Base-by-base conservation (phyloP, 1,140 invertebrate species). In the Plectrocnemia conspersa region DNA sequence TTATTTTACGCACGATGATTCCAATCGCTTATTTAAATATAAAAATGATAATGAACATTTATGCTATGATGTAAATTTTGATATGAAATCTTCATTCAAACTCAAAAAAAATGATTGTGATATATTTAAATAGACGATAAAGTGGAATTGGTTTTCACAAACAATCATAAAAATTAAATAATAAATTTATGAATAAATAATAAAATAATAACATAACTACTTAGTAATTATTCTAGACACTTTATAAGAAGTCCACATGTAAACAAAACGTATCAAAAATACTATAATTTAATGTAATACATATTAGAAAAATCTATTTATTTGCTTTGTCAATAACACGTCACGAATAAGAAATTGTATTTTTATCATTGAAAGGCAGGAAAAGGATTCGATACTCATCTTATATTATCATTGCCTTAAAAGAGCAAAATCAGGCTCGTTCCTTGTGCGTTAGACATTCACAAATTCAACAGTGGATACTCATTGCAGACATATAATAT, bases 161-260 rank as follows among this genome's bases (percentile, higher is more conserved):
- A n/a, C n/a, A n/a, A n/a, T n/a, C n/a, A n/a, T n/a, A n/a, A n/a
- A n/a, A n/a, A n/a, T n/a, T n/a, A n/a, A n/a, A n/a, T n/a, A n/a
- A n/a, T n/a, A n/a, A n/a, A n/a, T n/a, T n/a, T n/a, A n/a, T n/a
- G n/a, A n/a, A n/a, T n/a, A n/a, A 18, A 33, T 47, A 32, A 18
- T 50, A 5, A 50, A 33, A 50, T 16, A 50, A 50, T 24, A 15
- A 38, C 23, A 50, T 24, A 4, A 38, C 47, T 50, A 50, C 47
- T 13, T 25, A 38, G 35, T 47, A 33, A 33, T 24, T 46, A 47
- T 22, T 6, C 33, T 40, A 58, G 42, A 58, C 35, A 58, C 54
- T 41, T 32, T 54, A 25, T 15, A 50, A 40, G 38, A 52, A 54
- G 44, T 47, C 19, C 41, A 54, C 56, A 58, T 52, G 41, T 58